phyloP scores from a whole-genome alignment of 2,797 vertebrate genomes.

The Parauchenoglanis punctatus region DNA sequence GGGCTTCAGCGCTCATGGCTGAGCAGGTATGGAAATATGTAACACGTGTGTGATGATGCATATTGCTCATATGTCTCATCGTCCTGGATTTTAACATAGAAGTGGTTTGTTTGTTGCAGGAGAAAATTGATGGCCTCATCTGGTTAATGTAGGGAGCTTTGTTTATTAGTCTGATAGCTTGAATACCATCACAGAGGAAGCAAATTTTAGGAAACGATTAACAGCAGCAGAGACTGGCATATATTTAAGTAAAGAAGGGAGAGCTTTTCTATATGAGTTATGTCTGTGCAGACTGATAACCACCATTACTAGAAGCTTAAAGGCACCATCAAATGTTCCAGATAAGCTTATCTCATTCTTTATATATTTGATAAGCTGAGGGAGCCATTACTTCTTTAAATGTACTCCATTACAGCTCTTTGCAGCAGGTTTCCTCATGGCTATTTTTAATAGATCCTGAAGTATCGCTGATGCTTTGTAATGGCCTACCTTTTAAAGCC shows the following conservation, averaged over 20 bases:
- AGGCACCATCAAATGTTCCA: conserved; percentile 26
- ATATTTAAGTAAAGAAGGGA: conserved; percentile 2
- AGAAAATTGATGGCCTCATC: background rate
- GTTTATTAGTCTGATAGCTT: conserved; percentile 10
- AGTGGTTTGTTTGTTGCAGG: background rate
- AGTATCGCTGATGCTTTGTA: conserved; percentile 33
- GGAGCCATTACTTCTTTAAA: conserved; percentile 6
- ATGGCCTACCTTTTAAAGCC: conserved; percentile 43
- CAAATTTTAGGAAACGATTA: background rate
- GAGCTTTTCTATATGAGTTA: conserved; percentile 18
- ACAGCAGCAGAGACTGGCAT: background rate
- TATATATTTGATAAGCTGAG: conserved; percentile 33
- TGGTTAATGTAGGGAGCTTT: background rate
- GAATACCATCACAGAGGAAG: background rate
- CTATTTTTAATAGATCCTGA: conserved; percentile 46
- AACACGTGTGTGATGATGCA: conserved; percentile 28
- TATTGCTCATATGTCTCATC: background rate
- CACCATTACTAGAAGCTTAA: conserved; percentile 17
- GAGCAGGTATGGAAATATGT: conserved; percentile 30
- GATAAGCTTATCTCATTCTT: conserved; percentile 40
- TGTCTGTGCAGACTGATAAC: conserved; percentile 21
- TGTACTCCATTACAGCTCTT: conserved; percentile 21
- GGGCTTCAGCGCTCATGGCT: background rate
- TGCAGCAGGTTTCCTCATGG: conserved; percentile 7
- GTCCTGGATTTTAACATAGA: conserved; percentile 15